Evolutionary conservation across 2,113 vertebrate genomes (phyloP), one percentile per base, ranked within the genome.

Genomic region (Propithecus coquereli): DNA sequence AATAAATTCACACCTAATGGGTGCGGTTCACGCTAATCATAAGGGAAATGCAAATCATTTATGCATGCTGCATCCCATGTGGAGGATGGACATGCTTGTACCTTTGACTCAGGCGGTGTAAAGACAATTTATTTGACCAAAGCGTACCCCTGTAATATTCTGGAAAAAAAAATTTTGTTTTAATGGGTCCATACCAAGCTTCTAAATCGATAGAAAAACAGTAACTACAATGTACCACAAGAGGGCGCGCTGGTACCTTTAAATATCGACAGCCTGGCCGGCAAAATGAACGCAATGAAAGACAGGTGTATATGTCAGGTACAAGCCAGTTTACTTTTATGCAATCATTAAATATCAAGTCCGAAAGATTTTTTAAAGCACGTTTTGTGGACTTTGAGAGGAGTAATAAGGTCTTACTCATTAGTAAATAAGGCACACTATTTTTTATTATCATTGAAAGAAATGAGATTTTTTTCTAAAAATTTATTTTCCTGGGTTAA

Each of bases 161-260:
- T 54, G 52, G 52, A 17, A 17, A 5, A 18, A 18, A 54, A 54
- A 54, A 18, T 0, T 18, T 4, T 47, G n/a, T 54, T 54, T 50
- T 50, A 93, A 57, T 40, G 12, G 27, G 2, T 34, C 74, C 1
- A 3, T 12, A 54, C 13, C 40, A 70, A 83, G 65, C 57, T 82
- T 76, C 17, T 37, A 63, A 70, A n/a, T 68, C 47, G n/a, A 23
- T 50, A 34, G 27, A 90, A 85, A 92, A 59, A 70, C 71, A 95
- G 76, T 96, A 83, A 83, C 68, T 70, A 13, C 1, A 83, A 50
- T 2, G 0, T 0, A 63, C 89, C 97, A 88, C 97, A 63, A 94
- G 97, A 89, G 96, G 97, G 97, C 54, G 32, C 0, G 1, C 74
- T 79, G 20, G 79, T 91, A 96, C 95, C 91, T 93, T 90, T 52